phyloP scores from a whole-genome alignment of 1,140 invertebrate genomes.

The Grapholita molesta region DNA sequence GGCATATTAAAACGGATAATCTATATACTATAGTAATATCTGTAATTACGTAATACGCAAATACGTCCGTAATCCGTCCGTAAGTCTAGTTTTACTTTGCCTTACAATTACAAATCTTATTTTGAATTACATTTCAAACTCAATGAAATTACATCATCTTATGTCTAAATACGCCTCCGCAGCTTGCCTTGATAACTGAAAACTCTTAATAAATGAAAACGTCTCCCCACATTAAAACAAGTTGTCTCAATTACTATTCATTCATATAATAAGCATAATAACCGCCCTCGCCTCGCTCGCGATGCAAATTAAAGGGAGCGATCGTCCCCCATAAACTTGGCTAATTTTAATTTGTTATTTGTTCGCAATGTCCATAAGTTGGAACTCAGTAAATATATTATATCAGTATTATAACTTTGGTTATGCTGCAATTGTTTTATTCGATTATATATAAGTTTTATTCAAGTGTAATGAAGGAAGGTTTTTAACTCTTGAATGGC shows the following conservation, averaged over 20 bases:
- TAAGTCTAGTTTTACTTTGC: too few relatives aligned
- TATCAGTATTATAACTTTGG: not conserved
- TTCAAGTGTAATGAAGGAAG: too few relatives aligned
- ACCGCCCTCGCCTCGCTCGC: constrained; percentile 32
- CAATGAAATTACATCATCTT: too few relatives aligned
- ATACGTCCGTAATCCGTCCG: too few relatives aligned
- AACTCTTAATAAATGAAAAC: not conserved
- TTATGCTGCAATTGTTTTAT: not conserved
- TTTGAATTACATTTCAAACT: too few relatives aligned
- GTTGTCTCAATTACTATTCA: not conserved
- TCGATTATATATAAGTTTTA: too few relatives aligned
- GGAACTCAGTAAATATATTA: not conserved
- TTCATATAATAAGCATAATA: not conserved
- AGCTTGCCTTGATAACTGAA: not conserved
- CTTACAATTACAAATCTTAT: too few relatives aligned
- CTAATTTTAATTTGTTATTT: constrained; percentile 65
- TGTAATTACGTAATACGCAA: too few relatives aligned
- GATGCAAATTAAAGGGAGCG: constrained; percentile 57
- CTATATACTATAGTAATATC: too few relatives aligned
- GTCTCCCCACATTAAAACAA: not conserved
- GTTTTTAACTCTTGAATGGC: too few relatives aligned
- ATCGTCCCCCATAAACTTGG: constrained; percentile 51
- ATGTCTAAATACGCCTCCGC: not conserved
- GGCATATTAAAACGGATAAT: too few relatives aligned
- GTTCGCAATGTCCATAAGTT: constrained; percentile 13